Conservation (phyloP, 2,113 vertebrate genomes). For the Hemiprocne comata region DNA sequence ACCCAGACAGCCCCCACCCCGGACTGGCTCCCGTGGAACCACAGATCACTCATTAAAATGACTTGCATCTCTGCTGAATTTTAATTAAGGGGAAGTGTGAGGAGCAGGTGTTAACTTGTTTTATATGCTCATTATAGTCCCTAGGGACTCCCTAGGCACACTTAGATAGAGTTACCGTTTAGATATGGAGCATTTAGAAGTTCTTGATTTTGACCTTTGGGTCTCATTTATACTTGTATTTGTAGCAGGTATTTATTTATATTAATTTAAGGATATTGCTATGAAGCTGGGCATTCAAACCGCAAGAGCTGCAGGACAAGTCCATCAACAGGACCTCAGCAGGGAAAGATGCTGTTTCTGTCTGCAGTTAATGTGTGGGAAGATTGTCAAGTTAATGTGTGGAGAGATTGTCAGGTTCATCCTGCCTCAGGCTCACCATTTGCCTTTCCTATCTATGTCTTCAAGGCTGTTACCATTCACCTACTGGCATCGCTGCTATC, state of each 20-base stretch:
- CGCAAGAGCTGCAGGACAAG: not conserved
- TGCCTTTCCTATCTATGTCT: not conserved
- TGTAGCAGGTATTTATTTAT: not conserved
- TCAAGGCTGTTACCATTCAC: not conserved
- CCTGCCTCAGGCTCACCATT: not conserved
- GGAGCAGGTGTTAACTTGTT: conserved; percentile 39
- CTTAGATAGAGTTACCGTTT: not conserved
- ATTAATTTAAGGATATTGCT: not conserved
- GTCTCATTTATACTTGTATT: not conserved
- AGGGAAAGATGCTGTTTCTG: not conserved
- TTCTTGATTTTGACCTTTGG: not conserved
- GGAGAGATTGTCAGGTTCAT: not conserved
- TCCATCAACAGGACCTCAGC: not conserved
- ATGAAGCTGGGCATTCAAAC: not conserved
- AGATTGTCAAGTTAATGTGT: not conserved
- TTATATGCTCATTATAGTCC: not conserved
- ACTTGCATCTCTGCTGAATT: not conserved
- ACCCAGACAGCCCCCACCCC: not conserved
- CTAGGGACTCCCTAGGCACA: not conserved
- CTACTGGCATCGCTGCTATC: not conserved
- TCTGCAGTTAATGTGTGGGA: not conserved
- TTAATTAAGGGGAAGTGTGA: conserved; percentile 43
- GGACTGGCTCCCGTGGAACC: conserved; percentile 13
- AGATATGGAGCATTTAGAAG: not conserved
- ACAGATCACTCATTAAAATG: conserved; percentile 26